These are phyloP conservation scores for Drosophila algonquin DNA, from an alignment of 2,888 invertebrate species.

Conservation along the genomic window DNA sequence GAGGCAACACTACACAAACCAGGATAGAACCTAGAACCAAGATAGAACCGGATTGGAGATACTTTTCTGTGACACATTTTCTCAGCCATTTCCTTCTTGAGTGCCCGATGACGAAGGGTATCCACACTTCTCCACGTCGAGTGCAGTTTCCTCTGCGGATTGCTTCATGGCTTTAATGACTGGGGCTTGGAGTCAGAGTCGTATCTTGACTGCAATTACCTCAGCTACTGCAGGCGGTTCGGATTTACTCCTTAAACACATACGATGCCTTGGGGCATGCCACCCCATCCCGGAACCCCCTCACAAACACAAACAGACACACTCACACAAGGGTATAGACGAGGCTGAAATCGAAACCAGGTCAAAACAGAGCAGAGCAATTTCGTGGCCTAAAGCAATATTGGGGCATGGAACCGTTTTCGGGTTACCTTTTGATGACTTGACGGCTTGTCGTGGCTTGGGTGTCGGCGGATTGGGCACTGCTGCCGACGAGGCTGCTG, in stretches of 20 bases:
- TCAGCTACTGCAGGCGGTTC: conserved; percentile 30
- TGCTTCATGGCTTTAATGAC: conserved; percentile 37
- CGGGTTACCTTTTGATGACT: conserved; percentile 65
- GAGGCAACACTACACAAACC: background rate
- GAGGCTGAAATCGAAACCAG: conserved; percentile 53
- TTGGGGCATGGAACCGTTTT: conserved; percentile 6
- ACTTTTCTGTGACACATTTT: background rate
- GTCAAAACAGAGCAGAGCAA: conserved; percentile 53
- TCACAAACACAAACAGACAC: background rate
- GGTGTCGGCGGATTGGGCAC: conserved; percentile 80
- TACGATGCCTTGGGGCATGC: conserved; percentile 28
- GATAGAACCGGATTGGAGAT: background rate
- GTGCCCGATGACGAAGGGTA: conserved; percentile 5
- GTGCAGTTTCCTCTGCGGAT: background rate
- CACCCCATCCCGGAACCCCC: background rate
- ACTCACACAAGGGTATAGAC: conserved; percentile 1
- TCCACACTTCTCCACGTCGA: conserved; percentile 6
- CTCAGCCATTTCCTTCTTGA: too few relatives aligned
- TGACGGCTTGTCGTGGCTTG: conserved; percentile 82
- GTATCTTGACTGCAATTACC: conserved; percentile 47
- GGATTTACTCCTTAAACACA: conserved; percentile 39
- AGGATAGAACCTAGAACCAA: background rate
- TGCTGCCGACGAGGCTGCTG: conserved; percentile 24
- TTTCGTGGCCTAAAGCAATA: conserved; percentile 19
- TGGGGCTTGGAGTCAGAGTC: conserved; percentile 22